phyloP scores from a whole-genome alignment of 2,113 vertebrate genomes.

The Aegotheles bennettii region DNA sequence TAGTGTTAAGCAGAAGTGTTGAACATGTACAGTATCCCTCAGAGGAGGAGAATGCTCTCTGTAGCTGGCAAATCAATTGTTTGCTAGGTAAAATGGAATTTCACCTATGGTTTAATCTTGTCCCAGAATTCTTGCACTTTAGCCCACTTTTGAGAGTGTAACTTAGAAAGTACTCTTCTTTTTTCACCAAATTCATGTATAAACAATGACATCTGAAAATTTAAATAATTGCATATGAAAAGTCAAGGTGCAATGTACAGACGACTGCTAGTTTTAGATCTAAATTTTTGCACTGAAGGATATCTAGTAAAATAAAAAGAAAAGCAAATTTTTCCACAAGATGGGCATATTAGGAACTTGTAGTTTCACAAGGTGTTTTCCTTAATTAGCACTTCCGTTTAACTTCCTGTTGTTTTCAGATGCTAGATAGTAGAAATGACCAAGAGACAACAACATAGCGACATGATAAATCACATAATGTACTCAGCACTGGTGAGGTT shows the following conservation, averaged over 20 bases:
- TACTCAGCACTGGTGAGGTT: not conserved
- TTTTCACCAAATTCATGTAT: not conserved
- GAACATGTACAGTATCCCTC: not conserved
- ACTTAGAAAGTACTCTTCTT: not conserved
- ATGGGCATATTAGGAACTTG: not conserved
- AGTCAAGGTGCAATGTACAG: not conserved
- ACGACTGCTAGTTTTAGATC: not conserved
- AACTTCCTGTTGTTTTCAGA: not conserved
- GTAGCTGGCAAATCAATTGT: not conserved
- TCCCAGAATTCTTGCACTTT: not conserved
- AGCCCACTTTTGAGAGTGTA: not conserved
- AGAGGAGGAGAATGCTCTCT: not conserved
- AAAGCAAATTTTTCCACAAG: not conserved
- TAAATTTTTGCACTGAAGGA: not conserved
- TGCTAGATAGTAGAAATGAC: not conserved
- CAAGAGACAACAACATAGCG: not conserved
- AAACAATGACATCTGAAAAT: not conserved
- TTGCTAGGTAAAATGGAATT: not conserved
- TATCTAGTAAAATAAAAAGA: not conserved
- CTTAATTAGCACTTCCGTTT: not conserved
- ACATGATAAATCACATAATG: not conserved
- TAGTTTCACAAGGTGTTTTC: not conserved
- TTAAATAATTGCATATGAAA: not conserved
- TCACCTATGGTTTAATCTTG: not conserved
- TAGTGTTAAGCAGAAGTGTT: not conserved